Percentiles rank a stretch among this genome's conserved stretches.
Evolutionary conservation across 2,113 vertebrate genomes (phyloP).

Genomic region (Ameiurus melas): DNA sequence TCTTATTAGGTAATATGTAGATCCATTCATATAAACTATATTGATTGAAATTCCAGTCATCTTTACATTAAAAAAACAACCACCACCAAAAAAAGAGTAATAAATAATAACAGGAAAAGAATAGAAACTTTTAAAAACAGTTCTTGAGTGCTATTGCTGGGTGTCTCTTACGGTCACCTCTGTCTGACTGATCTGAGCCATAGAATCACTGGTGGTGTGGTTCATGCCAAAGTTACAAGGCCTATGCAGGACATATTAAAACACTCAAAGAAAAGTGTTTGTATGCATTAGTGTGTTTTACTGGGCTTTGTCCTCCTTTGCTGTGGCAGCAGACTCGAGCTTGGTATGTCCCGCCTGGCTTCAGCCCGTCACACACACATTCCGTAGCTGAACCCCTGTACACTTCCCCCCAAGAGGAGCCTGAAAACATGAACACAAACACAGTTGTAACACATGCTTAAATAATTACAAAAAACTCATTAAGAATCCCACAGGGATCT

Average conservation of each 20-base stretch:
- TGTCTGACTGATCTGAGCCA: background rate
- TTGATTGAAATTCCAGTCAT: background rate
- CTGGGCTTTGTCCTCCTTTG: slow-evolving; percentile 92
- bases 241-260: background rate
- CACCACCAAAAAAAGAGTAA: background rate
- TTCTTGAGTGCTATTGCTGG: background rate
- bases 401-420: slow-evolving; percentile 84
- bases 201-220: background rate
- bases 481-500: background rate
- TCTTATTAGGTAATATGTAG: background rate
- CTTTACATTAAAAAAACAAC: background rate
- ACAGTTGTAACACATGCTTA: background rate
- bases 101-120: background rate
- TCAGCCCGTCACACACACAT: slow-evolving; percentile 88
- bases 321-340: slow-evolving; percentile 87
- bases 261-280: slow-evolving; percentile 40
- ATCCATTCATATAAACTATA: background rate
- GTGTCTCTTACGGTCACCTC: background rate
- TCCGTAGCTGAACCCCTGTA: slow-evolving; percentile 86
- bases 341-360: slow-evolving; percentile 86
- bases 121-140: background rate
- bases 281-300: slow-evolving; percentile 66
- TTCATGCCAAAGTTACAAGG: background rate
- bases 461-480: background rate
- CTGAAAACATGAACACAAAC: slow-evolving; percentile 64